Evolutionary conservation across 2,888 invertebrate genomes (phyloP).

Genomic region (Gymnocheta viridis): DNA sequence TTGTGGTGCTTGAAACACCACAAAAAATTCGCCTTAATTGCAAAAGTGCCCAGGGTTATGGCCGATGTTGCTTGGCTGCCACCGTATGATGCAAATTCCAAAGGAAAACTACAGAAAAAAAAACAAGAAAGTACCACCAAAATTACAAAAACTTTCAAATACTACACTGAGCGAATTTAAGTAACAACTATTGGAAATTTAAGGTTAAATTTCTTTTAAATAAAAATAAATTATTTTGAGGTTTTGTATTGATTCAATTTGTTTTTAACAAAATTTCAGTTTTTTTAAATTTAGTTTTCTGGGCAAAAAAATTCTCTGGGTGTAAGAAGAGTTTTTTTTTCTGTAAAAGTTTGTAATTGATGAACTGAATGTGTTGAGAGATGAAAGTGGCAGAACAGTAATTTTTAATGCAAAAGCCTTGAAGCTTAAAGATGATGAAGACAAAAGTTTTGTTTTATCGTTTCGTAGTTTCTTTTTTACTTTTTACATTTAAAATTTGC

Average conservation of each 20-base stretch:
- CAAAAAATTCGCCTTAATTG: conserved; percentile 72
- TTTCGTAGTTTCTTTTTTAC: neutral
- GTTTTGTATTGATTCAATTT: neutral
- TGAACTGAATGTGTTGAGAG: conserved; percentile 45
- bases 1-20: conserved; percentile 34
- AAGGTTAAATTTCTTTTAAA: neutral
- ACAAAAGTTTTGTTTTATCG: conserved; percentile 45
- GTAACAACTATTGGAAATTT: neutral
- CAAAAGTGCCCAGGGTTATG: conserved; percentile 72
- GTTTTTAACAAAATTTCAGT: neutral
- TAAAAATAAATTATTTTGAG: neutral
- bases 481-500: neutral
- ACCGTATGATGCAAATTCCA: conserved; percentile 47
- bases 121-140: neutral
- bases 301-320: neutral
- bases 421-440: conserved; percentile 38
- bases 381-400: conserved; percentile 27
- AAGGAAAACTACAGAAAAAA: conserved; percentile 1
- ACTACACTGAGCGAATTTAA: conserved; percentile 26
- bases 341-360: conserved; percentile 33
- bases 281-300: neutral
- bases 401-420: conserved; percentile 36
- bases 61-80: conserved; percentile 50
- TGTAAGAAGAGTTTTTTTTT: neutral
- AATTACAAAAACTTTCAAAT: neutral